Base-by-base conservation (phyloP, 2,888 invertebrate genomes). In the Leptothorax acervorum region DNA sequence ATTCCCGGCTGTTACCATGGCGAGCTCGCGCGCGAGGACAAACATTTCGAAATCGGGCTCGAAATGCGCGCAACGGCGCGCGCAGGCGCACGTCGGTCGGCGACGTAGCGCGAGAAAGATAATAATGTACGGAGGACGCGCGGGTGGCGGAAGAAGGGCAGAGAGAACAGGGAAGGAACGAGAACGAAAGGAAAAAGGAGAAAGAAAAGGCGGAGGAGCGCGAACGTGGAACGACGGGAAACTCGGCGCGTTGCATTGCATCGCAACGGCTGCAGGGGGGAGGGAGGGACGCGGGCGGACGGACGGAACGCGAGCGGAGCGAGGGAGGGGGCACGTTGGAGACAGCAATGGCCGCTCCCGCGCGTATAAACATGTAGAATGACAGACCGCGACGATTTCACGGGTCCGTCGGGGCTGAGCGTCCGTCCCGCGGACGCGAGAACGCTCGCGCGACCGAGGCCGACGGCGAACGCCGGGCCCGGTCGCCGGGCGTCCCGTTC, bases 301-400 rank as follows among this genome's bases (percentile, higher is more conserved):
- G 1, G 8, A 0, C 42, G 65, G 23, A 23, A 31, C 5, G 39
- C 28, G 23, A 6, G 23, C 11, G 9, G 57, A 0, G 35, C 57
- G 57, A 55, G 51, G 60, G 88, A 86, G 88, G 88, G 88, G 90
- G 91, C 86, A 87, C 85, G 86, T 83, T 76, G 39, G 76, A 84
- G 85, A 85, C 89, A 93, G 89, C 91, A 94, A 95, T 95, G 95
- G 95, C 95, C 91, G 95, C 94, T 95, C 94, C 94, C 94, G 93
- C 93, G 94, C 94, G 92, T 92, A 94, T 92, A 93, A 93, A 93
- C 93, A 93, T 89, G 90, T 92, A 93, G 92, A 92, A 92, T 93
- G 92, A 92, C 92, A 94, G 89, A 91, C 86, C 87, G 87, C 81
- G 71, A 66, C 48, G 82, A 84, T 90, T 89, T 75, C 75, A 28